These are phyloP conservation scores for Coleophora deauratella DNA, from an alignment of 2,888 invertebrate genomes.

Conservation along the genomic window DNA sequence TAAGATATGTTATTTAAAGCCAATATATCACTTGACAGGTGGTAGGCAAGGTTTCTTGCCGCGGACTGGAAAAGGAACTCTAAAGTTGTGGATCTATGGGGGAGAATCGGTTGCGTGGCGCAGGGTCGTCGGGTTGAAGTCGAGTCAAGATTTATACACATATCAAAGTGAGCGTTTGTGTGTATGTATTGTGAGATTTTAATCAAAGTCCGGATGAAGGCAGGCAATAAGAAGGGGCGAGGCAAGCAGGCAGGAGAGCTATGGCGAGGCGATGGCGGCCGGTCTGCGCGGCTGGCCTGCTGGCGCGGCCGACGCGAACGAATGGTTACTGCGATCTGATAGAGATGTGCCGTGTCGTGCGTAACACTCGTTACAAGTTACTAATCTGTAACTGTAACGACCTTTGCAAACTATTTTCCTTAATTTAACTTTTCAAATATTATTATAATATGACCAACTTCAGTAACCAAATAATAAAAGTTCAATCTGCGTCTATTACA, in stretches of 20 bases:
- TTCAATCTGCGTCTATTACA: no score
- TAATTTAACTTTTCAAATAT: no score
- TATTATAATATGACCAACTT: no score
- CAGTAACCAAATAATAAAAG: no score
- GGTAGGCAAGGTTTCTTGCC: conserved; percentile 46
- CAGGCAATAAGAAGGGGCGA: neutral
- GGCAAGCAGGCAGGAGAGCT: neutral
- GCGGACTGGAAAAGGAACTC: conserved; percentile 29
- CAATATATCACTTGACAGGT: conserved; percentile 74
- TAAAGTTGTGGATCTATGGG: conserved; percentile 25
- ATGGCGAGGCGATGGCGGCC: no score
- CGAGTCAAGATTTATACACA: conserved; percentile 60
- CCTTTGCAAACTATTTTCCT: no score
- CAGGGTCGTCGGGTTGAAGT: conserved; percentile 38
- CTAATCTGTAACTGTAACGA: no score
- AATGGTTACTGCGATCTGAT: no score
- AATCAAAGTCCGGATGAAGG: conserved; percentile 58
- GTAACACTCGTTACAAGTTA: no score
- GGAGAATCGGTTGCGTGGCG: conserved; percentile 22
- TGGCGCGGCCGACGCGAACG: no score
- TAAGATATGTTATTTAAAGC: conserved; percentile 75
- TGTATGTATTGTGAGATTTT: conserved; percentile 69
- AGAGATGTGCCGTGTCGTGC: no score
- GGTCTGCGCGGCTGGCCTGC: neutral
- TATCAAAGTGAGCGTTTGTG: conserved; percentile 68